Base-by-base conservation (phyloP, 2,888 invertebrate species). In the Dione juno region DNA sequence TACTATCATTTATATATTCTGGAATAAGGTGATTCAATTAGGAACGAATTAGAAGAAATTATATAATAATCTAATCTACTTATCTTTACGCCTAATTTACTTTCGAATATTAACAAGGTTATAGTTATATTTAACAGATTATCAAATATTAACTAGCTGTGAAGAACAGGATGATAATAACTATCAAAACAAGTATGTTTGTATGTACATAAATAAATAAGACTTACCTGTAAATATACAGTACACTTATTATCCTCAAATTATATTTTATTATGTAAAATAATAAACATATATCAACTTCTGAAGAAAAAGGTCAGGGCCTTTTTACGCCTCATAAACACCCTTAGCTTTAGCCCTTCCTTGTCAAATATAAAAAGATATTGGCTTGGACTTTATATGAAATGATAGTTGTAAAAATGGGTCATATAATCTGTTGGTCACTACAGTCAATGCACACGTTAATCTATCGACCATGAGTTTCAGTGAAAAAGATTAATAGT, bases 401-500 rank as follows among this genome's bases (percentile, higher is more conserved):
- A 64, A 64, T 28, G 43, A 64, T 37, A 64, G 45, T 54, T 19
- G 64, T 52, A 50, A 71, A 73, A 71, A 64, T 73, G 69, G 69
- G 73, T 69, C 71, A 69, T 54, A 63, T 35, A 63, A 50, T 70
- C 28, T 63, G 41, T 61, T 71, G 61, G 66, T 43, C 50, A 50
- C 52, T 64, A 64, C 52, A 50, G 19, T 16, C 64, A 66, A 41
- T 67, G 50, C 66, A 71, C 48, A 57, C 66, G 53, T 68, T 73
- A 70, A 48, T 54, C 61, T 50, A 71, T 73, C 70, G 65, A 68
- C 69, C 58, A 64, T 63, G 63, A 45, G 52, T 45, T 69, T 35
- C 53, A 63, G 63, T 58, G 57, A 48, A 45, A 70, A 78, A 81
- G 81, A 82, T 82, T 82, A 80, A 82, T 82, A 68, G 79, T 75